phyloP scores from a whole-genome alignment of 2,888 invertebrate species.

The Catocala nupta region DNA sequence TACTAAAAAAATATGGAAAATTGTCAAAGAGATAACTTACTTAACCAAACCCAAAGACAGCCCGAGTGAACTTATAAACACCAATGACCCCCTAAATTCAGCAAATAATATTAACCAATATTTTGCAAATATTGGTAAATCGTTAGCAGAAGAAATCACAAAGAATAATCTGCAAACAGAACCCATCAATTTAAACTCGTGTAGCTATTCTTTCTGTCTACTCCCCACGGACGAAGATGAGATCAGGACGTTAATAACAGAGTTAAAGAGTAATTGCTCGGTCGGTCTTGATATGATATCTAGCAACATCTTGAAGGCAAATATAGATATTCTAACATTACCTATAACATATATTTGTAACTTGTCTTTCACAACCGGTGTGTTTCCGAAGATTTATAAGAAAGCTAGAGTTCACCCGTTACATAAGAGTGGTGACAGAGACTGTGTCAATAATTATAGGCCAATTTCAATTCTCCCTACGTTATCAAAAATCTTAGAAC shows the following conservation, averaged over 20 bases:
- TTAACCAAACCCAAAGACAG: neutral
- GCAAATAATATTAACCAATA: neutral
- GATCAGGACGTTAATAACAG: neutral
- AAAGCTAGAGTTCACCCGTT: constrained; percentile 6
- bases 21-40: neutral
- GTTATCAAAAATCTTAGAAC: constrained; percentile 8
- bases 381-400: constrained; percentile 11
- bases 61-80: neutral
- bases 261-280: constrained; percentile 10
- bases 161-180: neutral
- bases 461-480: constrained; percentile 1
- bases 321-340: constrained; percentile 9
- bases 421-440: constrained; percentile 8
- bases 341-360: constrained; percentile 9
- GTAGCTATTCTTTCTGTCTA: constrained; percentile 8
- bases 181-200: constrained; percentile 1
- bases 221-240: constrained; percentile 8
- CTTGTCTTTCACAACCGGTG: constrained; percentile 9
- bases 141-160: neutral
- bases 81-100: neutral
- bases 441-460: neutral
- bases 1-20: constrained; percentile 5
- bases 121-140: constrained; percentile 8
- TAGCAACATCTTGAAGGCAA: constrained; percentile 10
- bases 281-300: constrained; percentile 1